Evolutionary conservation across 2,113 vertebrate genomes (phyloP).

Genomic region (Gobio gobio): DNA sequence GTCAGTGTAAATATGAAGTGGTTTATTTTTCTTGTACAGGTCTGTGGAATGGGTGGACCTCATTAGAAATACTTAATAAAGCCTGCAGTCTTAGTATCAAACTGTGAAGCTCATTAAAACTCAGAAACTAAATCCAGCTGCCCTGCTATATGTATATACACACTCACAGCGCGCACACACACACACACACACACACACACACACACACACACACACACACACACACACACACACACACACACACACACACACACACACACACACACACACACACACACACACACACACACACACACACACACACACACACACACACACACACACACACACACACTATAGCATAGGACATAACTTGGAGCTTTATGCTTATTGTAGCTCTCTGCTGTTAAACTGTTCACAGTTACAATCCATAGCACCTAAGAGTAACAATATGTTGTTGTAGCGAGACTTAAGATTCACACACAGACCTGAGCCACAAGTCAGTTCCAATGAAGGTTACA

Average conservation of each 20-base stretch:
- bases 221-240: too few species aligned
- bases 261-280: slow-evolving; percentile 13
- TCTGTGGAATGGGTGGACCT: slow-evolving; percentile 21
- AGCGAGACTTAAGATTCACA: neutral
- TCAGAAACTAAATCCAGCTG: slow-evolving; percentile 37
- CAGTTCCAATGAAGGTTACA: neutral
- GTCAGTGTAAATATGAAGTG: neutral
- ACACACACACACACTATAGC: too few species aligned
- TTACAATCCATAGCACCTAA: slow-evolving; percentile 8
- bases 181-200: slow-evolving; percentile 15
- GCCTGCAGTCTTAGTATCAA: slow-evolving; percentile 29
- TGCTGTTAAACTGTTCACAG: slow-evolving; percentile 18
- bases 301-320: too few species aligned
- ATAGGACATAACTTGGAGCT: neutral
- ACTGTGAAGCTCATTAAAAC: slow-evolving; percentile 45
- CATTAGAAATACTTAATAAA: slow-evolving; percentile 37
- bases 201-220: neutral
- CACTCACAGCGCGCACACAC: slow-evolving; percentile 14
- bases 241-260: neutral
- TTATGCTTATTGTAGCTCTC: slow-evolving; percentile 21
- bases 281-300: slow-evolving; percentile 15
- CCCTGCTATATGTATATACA: neutral
- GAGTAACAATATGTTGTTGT: neutral
- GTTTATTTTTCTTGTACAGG: neutral
- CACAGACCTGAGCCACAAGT: neutral